Base-by-base conservation (phyloP, 2,888 invertebrate genomes). In the Cephus nigrinus region DNA sequence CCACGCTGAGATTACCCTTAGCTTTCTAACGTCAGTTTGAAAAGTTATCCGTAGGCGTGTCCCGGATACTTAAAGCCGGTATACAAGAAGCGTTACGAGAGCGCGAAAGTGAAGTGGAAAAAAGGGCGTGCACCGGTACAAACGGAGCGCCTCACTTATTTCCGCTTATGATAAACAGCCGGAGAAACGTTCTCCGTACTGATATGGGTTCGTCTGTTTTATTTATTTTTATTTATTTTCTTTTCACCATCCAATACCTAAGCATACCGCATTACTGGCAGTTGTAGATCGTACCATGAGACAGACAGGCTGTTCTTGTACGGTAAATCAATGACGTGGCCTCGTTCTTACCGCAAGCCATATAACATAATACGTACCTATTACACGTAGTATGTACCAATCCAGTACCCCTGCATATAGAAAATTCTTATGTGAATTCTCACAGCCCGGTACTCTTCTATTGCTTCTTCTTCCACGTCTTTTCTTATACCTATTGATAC, bases 321-420 rank as follows among this genome's bases (percentile, higher is more conserved):
- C 82, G 80, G 81, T 83, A 82, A 83, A 83, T 83, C 83, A 82
- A 83, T 82, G 83, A 76, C 73, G 73, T 82, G 81, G 78, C 80
- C 83, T 80, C 79, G 76, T 82, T 83, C 78, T 76, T 76, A 69
- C 75, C 78, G 76, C 78, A 75, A 75, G 76, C 69, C 12, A 4
- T 69, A 32, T 30, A 69, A 69, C n/a, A 69, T 69, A 30, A 12
- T 69, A 12, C n/a, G n/a, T 69, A 69, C 32, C 15, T 30, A 12
- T 12, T 69, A 30, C 11, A 69, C n/a, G 12, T 32, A 32, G 69
- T 69, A 32, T 0, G 15, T 40, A 40, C 15, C 15, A 15, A 40
- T 15, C 15, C 4, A 5, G 40, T 40, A 15, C 15, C 30, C 1
- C 12, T 23, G 69, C 30, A 1, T 32, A 69, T 69, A 30, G 30